A percentile compares a stretch with the other conserved stretches of the same genome.
These are phyloP conservation scores for Eristalinus aeneus DNA, from an alignment of 2,888 invertebrate species.

Conservation along the genomic window DNA sequence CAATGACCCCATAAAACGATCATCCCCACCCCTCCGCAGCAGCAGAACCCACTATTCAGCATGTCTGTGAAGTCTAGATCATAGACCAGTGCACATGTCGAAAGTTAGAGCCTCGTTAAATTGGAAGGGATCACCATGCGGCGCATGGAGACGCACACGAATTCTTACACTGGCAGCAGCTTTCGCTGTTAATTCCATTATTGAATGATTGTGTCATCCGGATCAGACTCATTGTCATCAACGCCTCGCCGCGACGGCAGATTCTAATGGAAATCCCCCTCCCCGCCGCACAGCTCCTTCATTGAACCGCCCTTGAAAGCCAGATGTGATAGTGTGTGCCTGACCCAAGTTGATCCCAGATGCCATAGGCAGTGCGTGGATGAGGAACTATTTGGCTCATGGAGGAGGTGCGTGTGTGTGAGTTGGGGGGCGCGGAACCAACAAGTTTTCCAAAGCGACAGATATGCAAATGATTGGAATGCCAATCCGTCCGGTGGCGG, in stretches of 20 bases:
- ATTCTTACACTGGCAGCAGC: constrained; percentile 38
- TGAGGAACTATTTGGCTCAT: not conserved
- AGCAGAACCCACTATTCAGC: not conserved
- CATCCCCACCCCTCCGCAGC: not conserved
- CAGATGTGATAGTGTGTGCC: constrained; percentile 59
- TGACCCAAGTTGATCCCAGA: constrained; percentile 60
- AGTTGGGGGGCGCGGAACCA: not conserved
- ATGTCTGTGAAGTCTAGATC: not conserved
- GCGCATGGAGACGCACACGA: constrained; percentile 13
- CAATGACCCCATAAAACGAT: not conserved
- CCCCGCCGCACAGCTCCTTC: not conserved
- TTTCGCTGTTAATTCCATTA: constrained; percentile 64
- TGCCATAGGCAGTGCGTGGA: constrained; percentile 13
- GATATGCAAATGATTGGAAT: constrained; percentile 29
- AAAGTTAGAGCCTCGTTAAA: constrained; percentile 7
- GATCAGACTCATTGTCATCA: constrained; percentile 65
- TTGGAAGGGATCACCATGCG: constrained; percentile 23
- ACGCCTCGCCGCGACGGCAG: constrained; percentile 27
- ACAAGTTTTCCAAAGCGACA: constrained; percentile 2
- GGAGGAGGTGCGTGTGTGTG: not conserved
- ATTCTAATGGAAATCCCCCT: constrained; percentile 5
- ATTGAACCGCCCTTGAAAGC: constrained; percentile 66
- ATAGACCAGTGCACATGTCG: not conserved
- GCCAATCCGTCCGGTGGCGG: not conserved
- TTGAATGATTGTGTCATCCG: constrained; percentile 71